phyloP scores from a whole-genome alignment of 2,113 vertebrate species.

The Catharus fuscescens region DNA sequence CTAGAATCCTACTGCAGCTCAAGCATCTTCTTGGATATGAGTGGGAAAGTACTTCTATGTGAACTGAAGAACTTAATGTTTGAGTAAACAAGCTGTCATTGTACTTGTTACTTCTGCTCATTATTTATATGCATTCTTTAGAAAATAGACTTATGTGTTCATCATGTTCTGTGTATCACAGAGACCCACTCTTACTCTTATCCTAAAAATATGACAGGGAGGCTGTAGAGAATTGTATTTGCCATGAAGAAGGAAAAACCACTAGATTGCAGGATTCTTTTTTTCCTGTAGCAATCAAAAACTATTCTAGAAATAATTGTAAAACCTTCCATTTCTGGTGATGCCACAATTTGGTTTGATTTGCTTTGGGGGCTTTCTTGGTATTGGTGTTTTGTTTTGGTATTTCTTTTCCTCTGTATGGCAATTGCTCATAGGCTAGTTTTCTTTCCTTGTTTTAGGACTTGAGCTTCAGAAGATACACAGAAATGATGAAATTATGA shows the following conservation, averaged over 20 bases:
- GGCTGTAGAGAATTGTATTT: neutral
- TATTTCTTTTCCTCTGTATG: neutral
- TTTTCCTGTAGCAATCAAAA: neutral
- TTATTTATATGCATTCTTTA: neutral
- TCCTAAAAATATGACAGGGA: neutral
- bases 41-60: neutral
- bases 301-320: neutral
- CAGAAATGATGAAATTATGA: neutral
- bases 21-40: neutral
- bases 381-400: neutral
- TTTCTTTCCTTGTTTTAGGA: neutral
- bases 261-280: neutral
- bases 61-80: neutral
- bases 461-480: neutral
- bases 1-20: neutral
- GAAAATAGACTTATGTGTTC: neutral
- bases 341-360: neutral
- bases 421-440: neutral
- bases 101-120: neutral
- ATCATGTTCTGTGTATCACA: neutral
- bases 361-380: neutral
- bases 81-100: neutral
- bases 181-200: fast-evolving
- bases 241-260: neutral
- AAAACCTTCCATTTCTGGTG: neutral